Base-by-base conservation (phyloP, 1,140 invertebrate species). In the Heliothis virescens region DNA sequence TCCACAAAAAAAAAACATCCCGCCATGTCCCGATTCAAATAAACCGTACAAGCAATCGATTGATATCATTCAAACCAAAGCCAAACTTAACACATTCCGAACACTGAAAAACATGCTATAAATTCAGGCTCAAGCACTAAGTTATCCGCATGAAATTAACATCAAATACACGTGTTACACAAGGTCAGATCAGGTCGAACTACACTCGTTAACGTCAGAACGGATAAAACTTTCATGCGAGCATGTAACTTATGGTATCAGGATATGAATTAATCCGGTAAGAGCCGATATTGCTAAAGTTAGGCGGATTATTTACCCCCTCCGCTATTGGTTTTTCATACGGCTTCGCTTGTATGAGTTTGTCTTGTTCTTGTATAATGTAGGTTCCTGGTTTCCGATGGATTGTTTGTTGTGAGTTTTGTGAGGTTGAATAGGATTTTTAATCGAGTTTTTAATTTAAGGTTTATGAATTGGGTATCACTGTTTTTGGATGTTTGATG, bases 201-300 rank as follows among this genome's bases (percentile, higher is more conserved):
- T 79, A 78, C 41, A 73, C 76, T 76, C 72, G 86, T 87, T 89
- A 89, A 83, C 80, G 83, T 87, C 87, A 53, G 79, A 81, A 79
- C 82, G 80, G 83, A 84, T 89, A 86, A 85, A 87, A 87, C 82
- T 86, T 86, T 85, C 83, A 85, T 82, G 71, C 74, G 76, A 79
- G 62, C 79, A 77, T 77, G 77, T 83, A 85, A 84, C 83, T 89
- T 83, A 82, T 84, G 84, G 81, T 83, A 81, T 81, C 79, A 62
- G 85, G 83, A 84, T 87, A 86, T 87, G 84, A 87, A 87, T 87
- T 87, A 86, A 89, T 89, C 86, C 85, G 83, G 83, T 86, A 86
- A 84, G 83, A 87, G 83, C 74, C 83, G 83, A 86, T 89, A 89
- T 89, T 89, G 85, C 84, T 69, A 89, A 89, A 87, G 84, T 87